Percentiles rank a stretch among this genome's conserved stretches.
Conservation (phyloP, 2,113 vertebrate species). For the Tupaia chinensis region DNA sequence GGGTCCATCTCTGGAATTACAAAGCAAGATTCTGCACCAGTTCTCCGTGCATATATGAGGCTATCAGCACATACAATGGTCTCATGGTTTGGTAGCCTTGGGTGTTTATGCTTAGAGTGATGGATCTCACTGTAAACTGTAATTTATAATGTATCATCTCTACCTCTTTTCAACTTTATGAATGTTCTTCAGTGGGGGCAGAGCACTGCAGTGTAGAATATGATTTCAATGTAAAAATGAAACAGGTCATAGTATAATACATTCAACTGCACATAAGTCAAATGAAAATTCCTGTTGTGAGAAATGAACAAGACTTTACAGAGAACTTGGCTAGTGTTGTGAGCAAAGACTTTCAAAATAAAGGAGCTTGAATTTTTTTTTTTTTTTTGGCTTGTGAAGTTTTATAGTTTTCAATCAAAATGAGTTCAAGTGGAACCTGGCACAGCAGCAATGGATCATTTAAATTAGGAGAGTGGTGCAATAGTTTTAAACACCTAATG, state of each 20-base stretch:
- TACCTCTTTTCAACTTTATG: background rate
- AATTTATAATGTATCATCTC: background rate
- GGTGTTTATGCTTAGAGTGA: background rate
- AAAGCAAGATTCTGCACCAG: background rate
- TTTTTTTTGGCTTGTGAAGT: background rate
- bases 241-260: background rate
- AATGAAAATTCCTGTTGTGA: background rate
- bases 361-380: background rate
- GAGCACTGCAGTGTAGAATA: background rate
- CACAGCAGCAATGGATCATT: background rate
- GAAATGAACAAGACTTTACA: background rate
- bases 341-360: background rate
- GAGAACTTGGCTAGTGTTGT: background rate
- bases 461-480: background rate
- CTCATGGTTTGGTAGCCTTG: background rate
- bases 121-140: background rate
- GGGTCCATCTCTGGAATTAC: background rate
- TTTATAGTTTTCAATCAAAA: background rate
- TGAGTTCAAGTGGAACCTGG: background rate
- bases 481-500: background rate
- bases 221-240: constrained; percentile 13
- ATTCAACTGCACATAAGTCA: background rate
- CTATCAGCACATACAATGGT: background rate
- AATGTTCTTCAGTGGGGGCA: background rate
- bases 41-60: background rate